Base-by-base conservation (phyloP, 2,113 vertebrate species). In the Cricetomys ansorgei region DNA sequence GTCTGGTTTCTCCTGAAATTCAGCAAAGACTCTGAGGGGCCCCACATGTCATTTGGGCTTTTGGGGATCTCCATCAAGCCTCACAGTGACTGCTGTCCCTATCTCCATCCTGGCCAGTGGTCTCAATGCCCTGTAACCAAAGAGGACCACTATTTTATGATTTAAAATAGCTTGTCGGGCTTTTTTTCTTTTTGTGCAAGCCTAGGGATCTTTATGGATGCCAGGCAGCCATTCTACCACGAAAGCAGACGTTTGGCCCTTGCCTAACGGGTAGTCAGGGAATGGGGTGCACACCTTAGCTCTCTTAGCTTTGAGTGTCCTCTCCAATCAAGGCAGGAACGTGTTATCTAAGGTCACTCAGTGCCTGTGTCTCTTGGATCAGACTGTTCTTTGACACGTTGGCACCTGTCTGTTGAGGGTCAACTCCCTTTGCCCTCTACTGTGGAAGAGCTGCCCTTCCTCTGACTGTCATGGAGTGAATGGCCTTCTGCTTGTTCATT, bases 371-470 rank as follows among this genome's bases (percentile, higher is more conserved):
- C 34, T 1, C 27, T 75, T 50, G 59, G 40, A 17, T 43, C n/a
- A 55, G 50, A 43, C 62, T 76, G 7, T 34, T 64, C 15, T 50
- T 50, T 34, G 57, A 90, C 67, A 75, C 40, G 40, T 10, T 19
- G 77, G 50, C 48, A 23, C 13, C 57, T 55, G 50, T n/a, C 50
- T n/a, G 29, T 8, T 43, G 12, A 19, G 29, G 43, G 31, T 87
- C 12, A 19, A 8, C 7, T 1, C 25, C 16, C 3, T 0, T 1
- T 13, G 0, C 2, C 19, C 55, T 31, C n/a, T 50, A 15, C 5
- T 4, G 37, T 53, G 67, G 27, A 67, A 25, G n/a, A 83, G 70
- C n/a, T 88, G 5, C 53, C 7, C 5, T 34, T 48, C 37, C 37
- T 62, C 55, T 57, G 87, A 27, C 43, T 31, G 19, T 53, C 29